Percentiles rank a stretch among this genome's conserved stretches.
Conservation (phyloP, 2,113 vertebrate species). For the Mola mola region DNA sequence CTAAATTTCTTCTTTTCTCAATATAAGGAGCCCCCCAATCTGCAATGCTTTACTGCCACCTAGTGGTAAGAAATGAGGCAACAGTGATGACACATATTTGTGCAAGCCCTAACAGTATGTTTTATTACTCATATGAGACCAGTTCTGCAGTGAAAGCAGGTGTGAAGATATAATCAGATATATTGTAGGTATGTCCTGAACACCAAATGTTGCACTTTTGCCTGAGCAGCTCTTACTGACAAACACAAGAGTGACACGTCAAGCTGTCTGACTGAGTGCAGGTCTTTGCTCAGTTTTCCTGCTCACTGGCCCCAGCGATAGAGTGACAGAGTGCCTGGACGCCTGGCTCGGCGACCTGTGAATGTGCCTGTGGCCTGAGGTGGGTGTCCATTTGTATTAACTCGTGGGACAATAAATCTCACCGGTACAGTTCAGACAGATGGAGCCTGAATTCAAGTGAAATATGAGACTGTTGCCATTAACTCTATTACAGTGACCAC, state of each 20-base stretch:
- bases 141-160: neutral
- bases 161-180: neutral
- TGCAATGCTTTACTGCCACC: slow-evolving; percentile 53
- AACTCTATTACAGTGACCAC: slow-evolving; percentile 20
- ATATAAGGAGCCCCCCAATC: too few relatives aligned
- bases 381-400: slow-evolving; percentile 47
- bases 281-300: slow-evolving; percentile 30
- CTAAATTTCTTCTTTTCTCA: too few relatives aligned
- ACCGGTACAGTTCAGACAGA: slow-evolving; percentile 24
- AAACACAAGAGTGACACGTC: slow-evolving; percentile 27
- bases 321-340: slow-evolving; percentile 43
- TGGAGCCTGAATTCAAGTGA: slow-evolving; percentile 26
- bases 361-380: slow-evolving; percentile 27
- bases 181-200: neutral
- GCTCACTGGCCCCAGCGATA: slow-evolving; percentile 13
- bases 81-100: neutral
- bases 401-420: slow-evolving; percentile 38
- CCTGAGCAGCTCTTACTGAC: neutral
- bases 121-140: neutral
- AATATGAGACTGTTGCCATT: slow-evolving; percentile 23
- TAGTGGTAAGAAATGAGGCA: slow-evolving; percentile 52
- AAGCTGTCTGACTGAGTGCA: slow-evolving; percentile 10
- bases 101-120: neutral
- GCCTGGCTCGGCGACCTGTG: slow-evolving; percentile 42
- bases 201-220: neutral